Evolutionary conservation across 2,888 invertebrate genomes (phyloP), one percentile per base, ranked within the genome.

Genomic region (Cephus pulcher): DNA sequence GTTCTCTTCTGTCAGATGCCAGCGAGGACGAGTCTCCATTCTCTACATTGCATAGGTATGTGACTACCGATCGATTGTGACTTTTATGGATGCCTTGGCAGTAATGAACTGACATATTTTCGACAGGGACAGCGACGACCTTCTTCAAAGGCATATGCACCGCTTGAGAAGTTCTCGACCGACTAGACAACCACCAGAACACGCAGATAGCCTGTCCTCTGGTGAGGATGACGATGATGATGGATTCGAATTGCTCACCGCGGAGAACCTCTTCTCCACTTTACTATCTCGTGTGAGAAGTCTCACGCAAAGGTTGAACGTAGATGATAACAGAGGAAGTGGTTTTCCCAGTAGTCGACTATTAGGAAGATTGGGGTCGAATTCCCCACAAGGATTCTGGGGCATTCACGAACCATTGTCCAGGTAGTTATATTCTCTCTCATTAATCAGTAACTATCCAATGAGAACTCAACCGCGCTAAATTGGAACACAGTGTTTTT

Each of bases 181-280:
- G 71, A 92, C 93, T 34, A 95, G 92, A 82, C 89, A 94, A 75
- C 93, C 94, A 33, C 88, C 94, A 37, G 94, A 95, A 89, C 95
- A 96, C 86, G 96, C 96, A 68, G 97, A 97, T 92, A 97, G 97
- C 81, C 94, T 97, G 82, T 97, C 97, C 91, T 97, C 97, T 74
- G 95, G 97, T 80, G 95, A 97, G 92, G 96, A 96, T 82, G 97
- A 97, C 90, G 95, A 97, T 86, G 97, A 97, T 88, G 98, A 98
- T 89, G 97, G 97, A 84, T 98, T 98, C 93, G 97, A 98, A 90
- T 95, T 97, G 86, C 94, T 98, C 85, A 97, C 97, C 3, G 97
- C 97, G 0, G 98, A 98, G 92, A 97, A 97, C 91, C 93, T 98
- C 76, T 98, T 98, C 92, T 97, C 97, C 23, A 97, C 97, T 23